These are phyloP conservation scores for Corythaeola cristata DNA, from an alignment of 2,113 vertebrate genomes.

Conservation along the genomic window DNA sequence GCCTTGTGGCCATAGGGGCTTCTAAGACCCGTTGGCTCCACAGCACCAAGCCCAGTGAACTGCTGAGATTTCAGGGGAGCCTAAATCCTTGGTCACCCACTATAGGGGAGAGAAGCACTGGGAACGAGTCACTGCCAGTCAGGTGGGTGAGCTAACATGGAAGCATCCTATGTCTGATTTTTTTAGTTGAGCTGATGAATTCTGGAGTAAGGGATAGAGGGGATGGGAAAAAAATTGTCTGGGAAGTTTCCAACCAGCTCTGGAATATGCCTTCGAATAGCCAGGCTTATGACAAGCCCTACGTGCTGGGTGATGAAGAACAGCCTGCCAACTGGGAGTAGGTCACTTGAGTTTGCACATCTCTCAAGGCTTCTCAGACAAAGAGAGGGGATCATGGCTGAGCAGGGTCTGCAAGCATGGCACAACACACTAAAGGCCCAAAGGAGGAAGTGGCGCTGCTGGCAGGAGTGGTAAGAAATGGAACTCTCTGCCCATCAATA, in stretches of 20 bases:
- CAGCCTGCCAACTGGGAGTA: background rate
- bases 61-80: background rate
- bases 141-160: background rate
- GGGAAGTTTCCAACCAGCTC: background rate
- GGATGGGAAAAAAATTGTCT: background rate
- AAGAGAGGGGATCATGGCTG: background rate
- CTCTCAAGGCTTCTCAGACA: background rate
- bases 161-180: background rate
- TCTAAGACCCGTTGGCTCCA: background rate
- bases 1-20: fast-evolving
- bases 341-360: background rate
- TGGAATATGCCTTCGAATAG: background rate
- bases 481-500: background rate
- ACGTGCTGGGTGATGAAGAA: background rate
- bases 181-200: background rate
- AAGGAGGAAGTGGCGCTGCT: background rate
- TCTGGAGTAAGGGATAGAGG: background rate
- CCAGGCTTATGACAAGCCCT: background rate
- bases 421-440: background rate
- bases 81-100: background rate
- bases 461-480: background rate
- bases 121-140: background rate
- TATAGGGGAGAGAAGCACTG: background rate
- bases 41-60: background rate
- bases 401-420: background rate